These are phyloP conservation scores for Galerucella nymphaeae DNA, from an alignment of 2,888 invertebrate genomes.

Conservation along the genomic window DNA sequence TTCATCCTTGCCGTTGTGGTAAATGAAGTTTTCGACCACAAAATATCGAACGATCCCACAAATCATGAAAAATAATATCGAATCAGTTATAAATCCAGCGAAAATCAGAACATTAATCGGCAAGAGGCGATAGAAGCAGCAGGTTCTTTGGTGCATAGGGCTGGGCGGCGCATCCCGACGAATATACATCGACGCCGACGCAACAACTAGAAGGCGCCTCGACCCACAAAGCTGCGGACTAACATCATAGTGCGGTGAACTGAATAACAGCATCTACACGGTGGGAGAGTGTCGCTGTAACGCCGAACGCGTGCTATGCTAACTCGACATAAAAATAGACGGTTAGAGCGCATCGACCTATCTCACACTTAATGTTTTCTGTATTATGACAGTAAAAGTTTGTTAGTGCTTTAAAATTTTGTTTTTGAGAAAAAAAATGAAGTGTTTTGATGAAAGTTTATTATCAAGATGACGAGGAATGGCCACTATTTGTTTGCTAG, in stretches of 20 bases:
- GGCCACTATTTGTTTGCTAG: slow-evolving; percentile 61
- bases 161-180: slow-evolving; percentile 57
- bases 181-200: slow-evolving; percentile 62
- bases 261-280: slow-evolving; percentile 56
- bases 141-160: slow-evolving; percentile 59
- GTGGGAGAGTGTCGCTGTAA: not conserved
- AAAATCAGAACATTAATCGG: slow-evolving; percentile 53
- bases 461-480: slow-evolving; percentile 60
- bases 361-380: not conserved
- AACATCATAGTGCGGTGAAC: slow-evolving; percentile 66
- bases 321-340: slow-evolving; percentile 12
- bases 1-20: slow-evolving; percentile 20
- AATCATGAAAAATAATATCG: slow-evolving; percentile 42
- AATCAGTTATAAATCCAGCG: slow-evolving; percentile 43
- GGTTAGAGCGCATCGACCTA: slow-evolving; percentile 18
- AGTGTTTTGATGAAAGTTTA: slow-evolving; percentile 37
- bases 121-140: slow-evolving; percentile 53
- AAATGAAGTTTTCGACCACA: slow-evolving; percentile 32
- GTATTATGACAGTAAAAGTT: not conserved
- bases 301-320: too few relatives aligned
- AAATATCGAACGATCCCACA: slow-evolving; percentile 39
- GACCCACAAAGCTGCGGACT: slow-evolving; percentile 64
- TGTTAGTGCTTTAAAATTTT: slow-evolving; percentile 12
- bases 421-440: slow-evolving; percentile 8
- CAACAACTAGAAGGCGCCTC: slow-evolving; percentile 63